Conservation (phyloP, 2,888 invertebrate genomes). For the Latrodectus elegans region DNA sequence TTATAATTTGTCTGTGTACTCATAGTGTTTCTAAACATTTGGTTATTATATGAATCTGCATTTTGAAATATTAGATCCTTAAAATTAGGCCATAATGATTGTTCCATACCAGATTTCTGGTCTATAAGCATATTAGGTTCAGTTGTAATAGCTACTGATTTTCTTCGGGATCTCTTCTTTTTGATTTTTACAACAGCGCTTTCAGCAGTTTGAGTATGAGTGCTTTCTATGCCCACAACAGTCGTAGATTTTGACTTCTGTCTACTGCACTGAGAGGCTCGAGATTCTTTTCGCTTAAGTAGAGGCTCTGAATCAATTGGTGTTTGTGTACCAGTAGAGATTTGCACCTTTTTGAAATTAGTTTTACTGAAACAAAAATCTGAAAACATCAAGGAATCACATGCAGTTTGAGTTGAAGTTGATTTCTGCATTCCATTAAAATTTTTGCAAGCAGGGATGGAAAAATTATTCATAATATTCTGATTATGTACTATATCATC, state of each 20-base stretch:
- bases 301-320: neutral
- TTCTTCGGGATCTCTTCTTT: constrained; percentile 46
- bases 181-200: constrained; percentile 67
- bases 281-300: constrained; percentile 31
- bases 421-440: neutral
- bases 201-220: constrained; percentile 70
- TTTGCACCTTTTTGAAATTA: neutral
- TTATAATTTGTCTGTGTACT: constrained; percentile 55
- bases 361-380: neutral
- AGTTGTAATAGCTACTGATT: constrained; percentile 58
- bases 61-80: constrained; percentile 37
- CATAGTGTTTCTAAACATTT: constrained; percentile 23
- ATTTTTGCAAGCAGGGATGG: neutral
- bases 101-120: neutral
- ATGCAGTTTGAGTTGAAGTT: constrained; percentile 41
- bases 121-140: constrained; percentile 27
- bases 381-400: neutral
- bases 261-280: constrained; percentile 59
- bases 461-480: neutral
- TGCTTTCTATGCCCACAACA: constrained; percentile 63
- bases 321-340: constrained; percentile 43
- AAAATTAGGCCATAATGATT: constrained; percentile 52
- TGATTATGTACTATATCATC: neutral
- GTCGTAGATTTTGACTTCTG: constrained; percentile 12
- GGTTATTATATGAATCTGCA: neutral